phyloP scores from a whole-genome alignment of 2,113 vertebrate genomes.

The Crotalus horridus region DNA sequence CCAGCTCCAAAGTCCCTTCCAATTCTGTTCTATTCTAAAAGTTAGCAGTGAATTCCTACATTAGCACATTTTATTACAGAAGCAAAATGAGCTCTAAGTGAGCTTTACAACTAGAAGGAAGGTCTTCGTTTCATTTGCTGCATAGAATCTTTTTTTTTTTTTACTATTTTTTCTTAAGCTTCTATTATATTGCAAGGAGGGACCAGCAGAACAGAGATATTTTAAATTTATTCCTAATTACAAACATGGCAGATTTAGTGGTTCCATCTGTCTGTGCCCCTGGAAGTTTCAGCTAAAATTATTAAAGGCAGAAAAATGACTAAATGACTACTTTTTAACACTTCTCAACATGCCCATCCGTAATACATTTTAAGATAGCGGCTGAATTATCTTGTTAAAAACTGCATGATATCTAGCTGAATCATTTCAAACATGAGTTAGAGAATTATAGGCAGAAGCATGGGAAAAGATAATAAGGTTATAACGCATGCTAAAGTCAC shows the following conservation, averaged over 20 bases:
- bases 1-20: not conserved
- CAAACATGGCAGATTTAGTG: not conserved
- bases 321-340: not conserved
- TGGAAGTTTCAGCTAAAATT: not conserved
- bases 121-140: not conserved
- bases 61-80: constrained; percentile 1
- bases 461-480: not conserved
- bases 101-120: constrained; percentile 7
- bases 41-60: not conserved
- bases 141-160: not conserved
- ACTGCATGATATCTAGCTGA: not conserved
- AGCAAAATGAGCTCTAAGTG: constrained; percentile 2
- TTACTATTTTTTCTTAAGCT: not conserved
- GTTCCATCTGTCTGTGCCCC: not conserved
- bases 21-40: not conserved
- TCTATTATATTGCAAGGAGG: not conserved
- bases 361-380: not conserved
- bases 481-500: not conserved
- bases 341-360: not conserved
- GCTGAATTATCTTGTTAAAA: not conserved
- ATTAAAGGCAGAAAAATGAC: not conserved
- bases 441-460: not conserved
- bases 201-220: not conserved
- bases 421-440: not conserved
- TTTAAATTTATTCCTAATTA: not conserved